These are phyloP conservation scores for Hymenochirus boettgeri DNA, from an alignment of 2,113 vertebrate species.

Conservation along the genomic window DNA sequence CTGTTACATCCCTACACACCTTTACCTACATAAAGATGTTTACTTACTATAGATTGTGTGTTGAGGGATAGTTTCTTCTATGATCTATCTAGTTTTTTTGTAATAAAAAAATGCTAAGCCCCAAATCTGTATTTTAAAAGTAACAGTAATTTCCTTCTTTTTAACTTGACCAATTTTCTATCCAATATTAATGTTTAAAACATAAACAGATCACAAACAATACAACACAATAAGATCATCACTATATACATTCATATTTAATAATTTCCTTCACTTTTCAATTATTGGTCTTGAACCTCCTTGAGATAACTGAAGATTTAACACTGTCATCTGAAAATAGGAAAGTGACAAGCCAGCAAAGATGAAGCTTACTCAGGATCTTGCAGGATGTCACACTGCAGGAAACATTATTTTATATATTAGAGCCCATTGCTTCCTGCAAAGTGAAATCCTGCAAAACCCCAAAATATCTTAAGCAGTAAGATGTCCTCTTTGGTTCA, in stretches of 20 bases:
- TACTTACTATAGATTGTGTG: too few relatives aligned
- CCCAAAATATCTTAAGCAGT: constrained; percentile 40
- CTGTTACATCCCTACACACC: too few relatives aligned
- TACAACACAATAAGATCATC: not conserved
- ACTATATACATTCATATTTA: not conserved
- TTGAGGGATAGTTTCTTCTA: too few relatives aligned
- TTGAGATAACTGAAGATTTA: constrained; percentile 21
- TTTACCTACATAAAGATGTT: too few relatives aligned
- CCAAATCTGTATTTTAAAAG: too few relatives aligned
- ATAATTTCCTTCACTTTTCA: not conserved
- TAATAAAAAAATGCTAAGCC: too few relatives aligned
- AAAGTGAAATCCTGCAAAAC: constrained; percentile 44
- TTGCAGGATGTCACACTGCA: constrained; percentile 44
- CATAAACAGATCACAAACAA: too few relatives aligned
- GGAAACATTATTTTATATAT: constrained; percentile 41
- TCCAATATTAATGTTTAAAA: too few relatives aligned
- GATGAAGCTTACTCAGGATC: constrained; percentile 39
- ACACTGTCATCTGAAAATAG: constrained; percentile 25
- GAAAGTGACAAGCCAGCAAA: constrained; percentile 20
- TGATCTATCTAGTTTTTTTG: too few relatives aligned
- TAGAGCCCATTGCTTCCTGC: constrained; percentile 40
- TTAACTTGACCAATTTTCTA: too few relatives aligned
- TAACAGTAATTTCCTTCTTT: too few relatives aligned
- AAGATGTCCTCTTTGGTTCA: constrained; percentile 35
- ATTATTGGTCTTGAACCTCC: constrained; percentile 12